phyloP scores from a whole-genome alignment of 2,113 vertebrate species.

The Aix galericulata region DNA sequence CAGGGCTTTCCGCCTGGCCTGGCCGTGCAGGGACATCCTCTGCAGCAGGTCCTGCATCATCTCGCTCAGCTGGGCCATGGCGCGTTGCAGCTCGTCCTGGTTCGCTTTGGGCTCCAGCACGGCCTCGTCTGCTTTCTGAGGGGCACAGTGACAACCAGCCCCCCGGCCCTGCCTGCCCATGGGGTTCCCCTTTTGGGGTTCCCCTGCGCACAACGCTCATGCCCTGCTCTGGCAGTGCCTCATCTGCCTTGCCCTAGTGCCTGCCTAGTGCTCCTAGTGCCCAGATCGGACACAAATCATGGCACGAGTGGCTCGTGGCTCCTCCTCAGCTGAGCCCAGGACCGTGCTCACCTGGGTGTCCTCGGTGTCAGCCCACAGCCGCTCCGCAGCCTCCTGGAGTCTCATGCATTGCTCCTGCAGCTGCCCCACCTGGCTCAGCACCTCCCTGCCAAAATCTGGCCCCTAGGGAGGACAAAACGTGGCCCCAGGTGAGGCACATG shows the following conservation, averaged over 20 bases:
- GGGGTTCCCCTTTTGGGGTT: not conserved
- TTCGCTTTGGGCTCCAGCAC: constrained; percentile 43
- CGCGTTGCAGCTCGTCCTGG: constrained; percentile 48
- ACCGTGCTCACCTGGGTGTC: constrained; percentile 35
- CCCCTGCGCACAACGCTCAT: constrained; percentile 42
- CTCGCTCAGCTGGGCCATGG: constrained; percentile 40
- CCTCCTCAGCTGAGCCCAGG: fast-evolving
- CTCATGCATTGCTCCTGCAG: constrained; percentile 20
- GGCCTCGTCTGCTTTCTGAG: constrained; percentile 71
- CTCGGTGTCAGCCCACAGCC: not conserved
- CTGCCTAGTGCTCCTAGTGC: not conserved
- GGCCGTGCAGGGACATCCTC: constrained; percentile 45
- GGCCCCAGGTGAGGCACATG: not conserved
- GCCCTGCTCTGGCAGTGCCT: constrained; percentile 24
- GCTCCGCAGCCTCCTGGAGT: constrained; percentile 23
- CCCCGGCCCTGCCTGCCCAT: not conserved
- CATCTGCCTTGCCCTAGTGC: not conserved
- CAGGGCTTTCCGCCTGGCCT: constrained; percentile 62
- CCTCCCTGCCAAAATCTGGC: constrained; percentile 19
- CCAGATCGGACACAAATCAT: not conserved
- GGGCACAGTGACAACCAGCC: not conserved
- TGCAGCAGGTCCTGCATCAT: constrained; percentile 67
- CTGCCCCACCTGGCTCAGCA: constrained; percentile 9
- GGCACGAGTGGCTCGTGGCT: not conserved
- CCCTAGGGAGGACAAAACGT: not conserved